Evolutionary conservation across 2,888 invertebrate genomes (phyloP).

Genomic region (Melinaea marsaeus): DNA sequence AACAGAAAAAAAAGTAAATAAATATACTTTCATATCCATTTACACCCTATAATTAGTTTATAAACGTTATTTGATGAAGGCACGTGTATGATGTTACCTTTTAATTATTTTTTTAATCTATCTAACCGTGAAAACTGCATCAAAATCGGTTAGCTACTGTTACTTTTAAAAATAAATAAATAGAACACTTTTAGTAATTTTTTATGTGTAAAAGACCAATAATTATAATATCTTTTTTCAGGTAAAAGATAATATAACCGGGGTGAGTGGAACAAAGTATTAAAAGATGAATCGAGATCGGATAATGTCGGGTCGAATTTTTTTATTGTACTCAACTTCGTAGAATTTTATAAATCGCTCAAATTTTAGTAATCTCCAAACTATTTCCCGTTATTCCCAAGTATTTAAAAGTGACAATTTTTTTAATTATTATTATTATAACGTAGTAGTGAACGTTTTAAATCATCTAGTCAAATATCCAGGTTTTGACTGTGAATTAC

Average conservation of each 20-base stretch:
- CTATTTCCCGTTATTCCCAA: conserved; percentile 34
- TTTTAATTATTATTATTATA: conserved; percentile 31
- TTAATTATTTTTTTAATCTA: no score
- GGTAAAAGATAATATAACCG: conserved; percentile 49
- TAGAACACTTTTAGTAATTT: no score
- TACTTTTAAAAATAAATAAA: no score
- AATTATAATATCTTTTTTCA: conserved; percentile 34
- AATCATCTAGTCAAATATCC: conserved; percentile 34
- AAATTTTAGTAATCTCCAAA: conserved; percentile 50
- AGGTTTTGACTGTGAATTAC: conserved; percentile 33
- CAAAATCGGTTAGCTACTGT: no score
- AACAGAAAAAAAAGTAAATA: no score
- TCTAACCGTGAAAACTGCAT: no score
- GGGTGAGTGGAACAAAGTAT: conserved; percentile 51
- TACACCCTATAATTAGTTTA: no score
- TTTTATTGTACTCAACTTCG: conserved; percentile 31
- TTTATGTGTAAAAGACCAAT: not conserved
- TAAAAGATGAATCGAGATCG: conserved; percentile 27
- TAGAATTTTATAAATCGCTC: conserved; percentile 51
- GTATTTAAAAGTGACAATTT: conserved; percentile 38
- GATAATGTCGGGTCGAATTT: conserved; percentile 24
- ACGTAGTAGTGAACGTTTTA: conserved; percentile 29
- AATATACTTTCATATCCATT: no score
- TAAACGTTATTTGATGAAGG: no score
- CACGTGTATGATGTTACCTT: no score